phyloP scores from a whole-genome alignment of 2,888 invertebrate genomes.

The Melinaea menophilus region DNA sequence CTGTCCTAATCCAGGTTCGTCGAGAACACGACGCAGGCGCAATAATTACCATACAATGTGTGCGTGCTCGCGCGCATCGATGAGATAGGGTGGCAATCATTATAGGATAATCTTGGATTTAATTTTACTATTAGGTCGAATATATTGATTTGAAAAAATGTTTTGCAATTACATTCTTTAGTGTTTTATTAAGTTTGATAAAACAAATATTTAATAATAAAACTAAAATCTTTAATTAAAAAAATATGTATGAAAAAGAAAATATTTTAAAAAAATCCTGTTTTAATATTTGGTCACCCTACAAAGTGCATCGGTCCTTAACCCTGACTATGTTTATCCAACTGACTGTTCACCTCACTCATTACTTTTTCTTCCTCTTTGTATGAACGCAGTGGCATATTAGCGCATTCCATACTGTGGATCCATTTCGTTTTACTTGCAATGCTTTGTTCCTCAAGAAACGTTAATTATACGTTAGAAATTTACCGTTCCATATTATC shows the following conservation, averaged over 20 bases:
- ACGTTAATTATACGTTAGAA: no score
- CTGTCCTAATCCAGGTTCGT: constrained; percentile 42
- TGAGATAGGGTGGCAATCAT: constrained; percentile 37
- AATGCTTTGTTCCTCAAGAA: no score
- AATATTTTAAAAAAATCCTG: neutral
- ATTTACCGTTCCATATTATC: no score
- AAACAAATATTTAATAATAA: no score
- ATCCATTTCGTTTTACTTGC: neutral
- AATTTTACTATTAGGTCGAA: no score
- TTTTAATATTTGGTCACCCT: constrained; percentile 25
- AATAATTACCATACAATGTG: constrained; percentile 72
- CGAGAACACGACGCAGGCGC: constrained; percentile 42
- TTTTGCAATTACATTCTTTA: no score
- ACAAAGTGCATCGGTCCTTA: constrained; percentile 39
- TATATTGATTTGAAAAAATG: no score
- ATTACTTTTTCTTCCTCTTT: constrained; percentile 35
- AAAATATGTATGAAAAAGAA: neutral
- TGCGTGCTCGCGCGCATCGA: constrained; percentile 61
- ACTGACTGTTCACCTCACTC: constrained; percentile 39
- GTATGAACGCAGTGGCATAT: constrained; percentile 26
- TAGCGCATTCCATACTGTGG: constrained; percentile 16
- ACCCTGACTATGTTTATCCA: constrained; percentile 45
- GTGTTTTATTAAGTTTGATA: no score
- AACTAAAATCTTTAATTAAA: neutral
- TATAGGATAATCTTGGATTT: neutral